Conservation (phyloP, 2,888 invertebrate genomes). For the Mimas tiliae region DNA sequence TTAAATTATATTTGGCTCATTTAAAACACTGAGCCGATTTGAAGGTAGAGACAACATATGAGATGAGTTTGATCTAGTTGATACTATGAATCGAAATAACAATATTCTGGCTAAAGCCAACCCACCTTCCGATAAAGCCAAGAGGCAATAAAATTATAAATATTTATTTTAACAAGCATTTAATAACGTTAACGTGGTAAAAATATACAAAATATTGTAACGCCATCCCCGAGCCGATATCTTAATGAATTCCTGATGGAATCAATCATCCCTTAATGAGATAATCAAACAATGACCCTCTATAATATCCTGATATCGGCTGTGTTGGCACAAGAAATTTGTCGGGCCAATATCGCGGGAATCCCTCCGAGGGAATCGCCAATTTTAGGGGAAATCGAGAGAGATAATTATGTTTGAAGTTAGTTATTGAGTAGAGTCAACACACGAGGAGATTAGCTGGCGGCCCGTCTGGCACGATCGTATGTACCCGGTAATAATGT, state of each 20-base stretch:
- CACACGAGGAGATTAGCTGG: conserved; percentile 67
- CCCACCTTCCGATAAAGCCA: background rate
- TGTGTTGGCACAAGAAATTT: conserved; percentile 83
- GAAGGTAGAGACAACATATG: no score
- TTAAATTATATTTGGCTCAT: no score
- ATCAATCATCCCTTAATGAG: conserved; percentile 81
- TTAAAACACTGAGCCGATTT: no score
- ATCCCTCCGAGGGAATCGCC: conserved; percentile 74
- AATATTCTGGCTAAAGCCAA: background rate
- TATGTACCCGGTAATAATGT: background rate
- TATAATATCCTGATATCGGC: conserved; percentile 67
- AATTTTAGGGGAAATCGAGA: conserved; percentile 81
- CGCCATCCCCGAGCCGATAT: conserved; percentile 44
- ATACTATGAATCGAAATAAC: background rate
- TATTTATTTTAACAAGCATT: background rate
- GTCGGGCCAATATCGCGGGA: conserved; percentile 71
- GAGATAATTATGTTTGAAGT: conserved; percentile 84
- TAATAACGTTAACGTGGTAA: background rate
- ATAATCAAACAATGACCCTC: conserved; percentile 81
- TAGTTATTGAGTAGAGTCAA: conserved; percentile 81
- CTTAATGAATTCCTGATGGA: conserved; percentile 67
- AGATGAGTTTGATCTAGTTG: no score
- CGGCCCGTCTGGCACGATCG: conserved; percentile 24
- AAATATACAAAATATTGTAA: conserved; percentile 15
- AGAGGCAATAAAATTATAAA: background rate